Conservation (phyloP, 1,140 invertebrate genomes). For the Drosophila kohkoa region DNA sequence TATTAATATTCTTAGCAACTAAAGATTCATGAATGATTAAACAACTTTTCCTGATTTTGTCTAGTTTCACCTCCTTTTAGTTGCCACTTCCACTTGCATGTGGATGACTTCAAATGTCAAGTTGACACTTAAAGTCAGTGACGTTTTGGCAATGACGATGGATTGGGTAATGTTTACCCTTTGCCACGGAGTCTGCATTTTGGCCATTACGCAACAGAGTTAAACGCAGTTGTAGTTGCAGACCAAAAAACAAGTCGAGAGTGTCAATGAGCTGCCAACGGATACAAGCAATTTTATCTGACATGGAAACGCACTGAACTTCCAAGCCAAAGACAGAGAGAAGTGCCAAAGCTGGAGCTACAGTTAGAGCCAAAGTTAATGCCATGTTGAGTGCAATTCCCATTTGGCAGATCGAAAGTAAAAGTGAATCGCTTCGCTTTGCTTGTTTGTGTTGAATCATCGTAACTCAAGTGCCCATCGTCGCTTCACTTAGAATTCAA, state of each 20-base stretch:
- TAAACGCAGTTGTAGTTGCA: background rate
- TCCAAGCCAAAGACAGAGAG: slow-evolving; percentile 5
- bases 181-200: slow-evolving; percentile 47
- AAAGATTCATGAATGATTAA: too few relatives aligned
- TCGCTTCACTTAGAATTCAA: slow-evolving; percentile 29
- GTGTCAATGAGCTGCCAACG: slow-evolving; percentile 32
- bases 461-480: slow-evolving; percentile 31
- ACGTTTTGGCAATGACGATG: slow-evolving; percentile 26
- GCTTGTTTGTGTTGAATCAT: slow-evolving; percentile 64
- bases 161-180: slow-evolving; percentile 55
- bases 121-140: slow-evolving; percentile 45
- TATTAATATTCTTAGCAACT: too few relatives aligned
- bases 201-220: slow-evolving; percentile 48
- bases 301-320: slow-evolving; percentile 59
- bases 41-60: background rate
- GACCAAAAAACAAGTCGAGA: background rate
- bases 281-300: slow-evolving; percentile 70
- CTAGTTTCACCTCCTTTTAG: background rate
- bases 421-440: slow-evolving; percentile 47
- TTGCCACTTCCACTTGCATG: background rate
- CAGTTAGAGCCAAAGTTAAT: slow-evolving; percentile 19
- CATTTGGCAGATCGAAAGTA: slow-evolving; percentile 57
- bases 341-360: background rate
- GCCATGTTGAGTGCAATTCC: slow-evolving; percentile 35
- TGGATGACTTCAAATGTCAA: slow-evolving; percentile 52